Percentiles rank a stretch among this genome's conserved stretches.
Conservation (phyloP, 2,113 vertebrate species). For the Halichoeres trimaculatus region DNA sequence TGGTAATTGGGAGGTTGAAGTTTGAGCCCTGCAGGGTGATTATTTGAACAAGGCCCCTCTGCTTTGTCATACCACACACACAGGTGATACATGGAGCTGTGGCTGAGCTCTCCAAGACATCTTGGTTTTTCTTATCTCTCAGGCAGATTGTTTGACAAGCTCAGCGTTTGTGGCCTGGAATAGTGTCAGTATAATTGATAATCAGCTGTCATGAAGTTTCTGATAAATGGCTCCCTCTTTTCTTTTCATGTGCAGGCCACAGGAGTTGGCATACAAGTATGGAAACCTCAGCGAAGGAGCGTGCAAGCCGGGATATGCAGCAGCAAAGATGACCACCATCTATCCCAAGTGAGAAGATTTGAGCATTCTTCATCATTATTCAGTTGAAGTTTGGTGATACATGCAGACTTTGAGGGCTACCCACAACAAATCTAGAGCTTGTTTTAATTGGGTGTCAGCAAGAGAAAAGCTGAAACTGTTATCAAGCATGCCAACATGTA, state of each 20-base stretch:
- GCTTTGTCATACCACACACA: slow-evolving; percentile 69
- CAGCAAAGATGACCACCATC: slow-evolving; percentile 94
- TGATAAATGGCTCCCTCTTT: slow-evolving; percentile 46
- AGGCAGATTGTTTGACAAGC: slow-evolving; percentile 62
- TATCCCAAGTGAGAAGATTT: slow-evolving; percentile 92
- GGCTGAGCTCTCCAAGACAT: slow-evolving; percentile 40
- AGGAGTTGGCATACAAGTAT: slow-evolving; percentile 89
- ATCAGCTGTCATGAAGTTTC: slow-evolving; percentile 44
- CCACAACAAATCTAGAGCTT: slow-evolving; percentile 14
- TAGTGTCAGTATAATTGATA: slow-evolving; percentile 40
- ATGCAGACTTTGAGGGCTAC: not conserved
- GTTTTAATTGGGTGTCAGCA: slow-evolving; percentile 32
- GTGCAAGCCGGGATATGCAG: slow-evolving; percentile 94
- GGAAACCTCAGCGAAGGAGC: slow-evolving; percentile 92
- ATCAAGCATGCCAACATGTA: slow-evolving; percentile 52
- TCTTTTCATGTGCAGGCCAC: slow-evolving; percentile 82
- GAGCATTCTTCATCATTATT: slow-evolving; percentile 7
- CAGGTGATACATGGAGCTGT: slow-evolving; percentile 46
- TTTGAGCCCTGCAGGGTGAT: slow-evolving; percentile 62
- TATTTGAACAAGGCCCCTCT: slow-evolving; percentile 71
- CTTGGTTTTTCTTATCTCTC: slow-evolving; percentile 16
- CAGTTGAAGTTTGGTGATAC: not conserved
- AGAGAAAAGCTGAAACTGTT: slow-evolving; percentile 38
- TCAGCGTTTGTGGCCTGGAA: slow-evolving; percentile 36
- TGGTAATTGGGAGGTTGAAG: slow-evolving; percentile 64